phyloP scores from a whole-genome alignment of 2,888 invertebrate species.

The Aplocera efformata region DNA sequence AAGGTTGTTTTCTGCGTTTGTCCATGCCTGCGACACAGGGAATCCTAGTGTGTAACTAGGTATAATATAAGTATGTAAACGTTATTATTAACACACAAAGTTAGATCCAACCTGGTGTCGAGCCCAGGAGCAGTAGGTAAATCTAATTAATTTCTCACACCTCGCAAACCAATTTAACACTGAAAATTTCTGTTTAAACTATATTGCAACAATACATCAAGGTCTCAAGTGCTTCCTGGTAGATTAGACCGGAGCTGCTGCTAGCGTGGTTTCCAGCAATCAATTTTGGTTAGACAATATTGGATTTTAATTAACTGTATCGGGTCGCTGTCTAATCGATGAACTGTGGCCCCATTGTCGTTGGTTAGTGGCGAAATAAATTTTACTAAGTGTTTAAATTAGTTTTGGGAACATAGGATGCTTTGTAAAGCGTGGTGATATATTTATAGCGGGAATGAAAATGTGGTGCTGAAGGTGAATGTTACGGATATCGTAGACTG shows the following conservation, averaged over 20 bases:
- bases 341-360: conserved; percentile 49
- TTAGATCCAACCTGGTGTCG: too few species aligned
- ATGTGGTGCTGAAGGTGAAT: too few species aligned
- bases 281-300: conserved; percentile 79
- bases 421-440: too few species aligned
- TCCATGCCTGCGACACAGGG: too few species aligned
- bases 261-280: conserved; percentile 60
- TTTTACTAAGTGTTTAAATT: conserved; percentile 34
- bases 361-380: conserved; percentile 32
- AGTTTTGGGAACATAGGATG: conserved; percentile 7
- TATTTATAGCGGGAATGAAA: too few species aligned
- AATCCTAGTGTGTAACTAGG: too few species aligned
- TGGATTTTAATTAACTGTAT: conserved; percentile 79
- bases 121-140: too few species aligned
- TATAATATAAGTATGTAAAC: too few species aligned
- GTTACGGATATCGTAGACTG: too few species aligned
- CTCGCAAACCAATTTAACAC: conserved; percentile 2
- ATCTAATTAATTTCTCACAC: conserved; percentile 1
- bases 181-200: conserved; percentile 21
- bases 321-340: conserved; percentile 57
- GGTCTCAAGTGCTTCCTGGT: conserved; percentile 31
- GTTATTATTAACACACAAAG: too few species aligned
- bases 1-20: too few species aligned
- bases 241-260: conserved; percentile 33
- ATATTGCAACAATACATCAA: conserved; percentile 33